Conservation (phyloP, 2,797 vertebrate species). For the Balearica regulorum region DNA sequence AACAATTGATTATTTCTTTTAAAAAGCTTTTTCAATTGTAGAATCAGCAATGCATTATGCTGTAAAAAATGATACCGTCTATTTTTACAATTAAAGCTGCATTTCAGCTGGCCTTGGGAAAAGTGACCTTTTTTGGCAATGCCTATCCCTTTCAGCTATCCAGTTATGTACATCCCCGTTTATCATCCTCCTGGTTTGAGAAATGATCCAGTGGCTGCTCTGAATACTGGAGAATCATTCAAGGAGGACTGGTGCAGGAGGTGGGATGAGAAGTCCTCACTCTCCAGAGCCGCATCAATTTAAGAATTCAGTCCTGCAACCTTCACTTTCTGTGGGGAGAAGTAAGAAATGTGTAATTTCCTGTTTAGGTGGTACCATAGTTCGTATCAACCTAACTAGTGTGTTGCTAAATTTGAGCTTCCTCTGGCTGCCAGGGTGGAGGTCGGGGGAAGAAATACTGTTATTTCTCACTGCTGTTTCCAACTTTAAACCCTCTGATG, state of each 20-base stretch:
- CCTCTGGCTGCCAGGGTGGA: not conserved
- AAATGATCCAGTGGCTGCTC: not conserved
- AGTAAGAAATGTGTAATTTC: not conserved
- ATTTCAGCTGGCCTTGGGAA: not conserved
- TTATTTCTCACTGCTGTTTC: not conserved
- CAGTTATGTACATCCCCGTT: not conserved
- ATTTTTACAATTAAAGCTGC: not conserved
- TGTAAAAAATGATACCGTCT: not conserved
- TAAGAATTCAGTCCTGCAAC: not conserved
- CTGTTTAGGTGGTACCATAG: not conserved
- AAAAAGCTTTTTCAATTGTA: not conserved
- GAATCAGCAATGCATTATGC: not conserved
- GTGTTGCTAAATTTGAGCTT: not conserved
- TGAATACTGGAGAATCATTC: not conserved
- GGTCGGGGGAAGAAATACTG: not conserved
- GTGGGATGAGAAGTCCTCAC: not conserved
- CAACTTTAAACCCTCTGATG: not conserved
- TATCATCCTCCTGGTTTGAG: not conserved
- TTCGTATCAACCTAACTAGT: not conserved
- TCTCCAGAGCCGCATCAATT: not conserved
- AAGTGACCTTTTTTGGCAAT: not conserved
- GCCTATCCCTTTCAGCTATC: not conserved
- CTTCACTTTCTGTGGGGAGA: not conserved
- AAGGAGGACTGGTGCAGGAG: not conserved
- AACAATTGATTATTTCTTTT: not conserved